phyloP scores from a whole-genome alignment of 2,888 invertebrate species.

The Parochlus steinenii region DNA sequence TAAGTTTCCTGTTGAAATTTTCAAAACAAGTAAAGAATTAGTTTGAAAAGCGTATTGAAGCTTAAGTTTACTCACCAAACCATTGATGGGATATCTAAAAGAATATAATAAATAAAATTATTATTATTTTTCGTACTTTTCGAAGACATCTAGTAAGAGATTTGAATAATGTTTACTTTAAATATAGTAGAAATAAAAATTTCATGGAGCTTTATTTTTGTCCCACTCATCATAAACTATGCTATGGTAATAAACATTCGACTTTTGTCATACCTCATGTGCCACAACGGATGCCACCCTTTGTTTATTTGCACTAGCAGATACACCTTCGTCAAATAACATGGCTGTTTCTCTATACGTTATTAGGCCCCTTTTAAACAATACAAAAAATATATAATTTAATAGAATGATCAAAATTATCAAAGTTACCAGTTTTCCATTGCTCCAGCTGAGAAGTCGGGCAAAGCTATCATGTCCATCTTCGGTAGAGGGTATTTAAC shows the following conservation, averaged over 20 bases:
- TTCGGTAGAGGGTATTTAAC: slow-evolving; percentile 64
- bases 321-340: slow-evolving; percentile 54
- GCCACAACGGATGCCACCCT: slow-evolving; percentile 60
- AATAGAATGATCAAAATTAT: not conserved
- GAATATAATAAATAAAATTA: no score
- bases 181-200: no score
- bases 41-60: no score
- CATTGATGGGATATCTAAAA: no score
- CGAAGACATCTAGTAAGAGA: no score
- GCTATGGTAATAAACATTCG: slow-evolving; percentile 52
- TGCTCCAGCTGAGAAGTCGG: slow-evolving; percentile 76
- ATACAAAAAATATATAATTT: slow-evolving; percentile 1
- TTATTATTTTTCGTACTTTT: no score
- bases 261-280: slow-evolving; percentile 73
- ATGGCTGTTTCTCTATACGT: slow-evolving; percentile 65
- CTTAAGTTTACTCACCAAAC: no score
- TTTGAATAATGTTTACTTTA: no score
- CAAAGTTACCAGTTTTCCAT: slow-evolving; percentile 43
- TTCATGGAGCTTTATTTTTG: no score
- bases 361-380: slow-evolving; percentile 62
- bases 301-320: slow-evolving; percentile 50
- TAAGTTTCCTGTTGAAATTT: no score
- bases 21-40: no score
- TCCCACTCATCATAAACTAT: no score
- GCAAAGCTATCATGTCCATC: slow-evolving; percentile 83